Evolutionary conservation across 2,113 vertebrate species (phyloP).

Genomic region (Corapipo altera): DNA sequence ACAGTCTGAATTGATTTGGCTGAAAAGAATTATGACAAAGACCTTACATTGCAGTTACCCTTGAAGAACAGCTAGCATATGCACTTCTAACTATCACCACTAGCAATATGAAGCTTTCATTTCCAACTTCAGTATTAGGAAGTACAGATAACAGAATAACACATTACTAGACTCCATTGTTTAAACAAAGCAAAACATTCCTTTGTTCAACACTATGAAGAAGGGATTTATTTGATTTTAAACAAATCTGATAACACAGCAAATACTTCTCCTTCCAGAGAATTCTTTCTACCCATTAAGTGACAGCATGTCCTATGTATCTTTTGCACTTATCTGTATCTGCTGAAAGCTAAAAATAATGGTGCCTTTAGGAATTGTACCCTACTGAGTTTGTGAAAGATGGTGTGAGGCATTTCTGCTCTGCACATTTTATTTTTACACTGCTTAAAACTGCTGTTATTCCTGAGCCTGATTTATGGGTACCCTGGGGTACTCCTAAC

Average conservation of each 20-base stretch:
- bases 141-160: background rate
- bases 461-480: constrained; percentile 13
- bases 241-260: background rate
- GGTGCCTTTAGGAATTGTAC: constrained; percentile 42
- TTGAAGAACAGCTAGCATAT: background rate
- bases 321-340: background rate
- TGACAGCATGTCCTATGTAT: background rate
- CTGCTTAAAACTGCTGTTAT: constrained; percentile 5
- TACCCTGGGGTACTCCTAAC: background rate
- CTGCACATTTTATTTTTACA: background rate
- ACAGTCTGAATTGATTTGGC: background rate
- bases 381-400: background rate
- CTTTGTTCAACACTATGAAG: background rate
- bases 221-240: background rate
- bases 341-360: constrained; percentile 47
- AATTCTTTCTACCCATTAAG: background rate
- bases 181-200: background rate
- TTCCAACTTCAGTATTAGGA: background rate
- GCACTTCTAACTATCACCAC: background rate
- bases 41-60: background rate
- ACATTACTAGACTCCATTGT: background rate
- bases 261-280: background rate
- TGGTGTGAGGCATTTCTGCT: background rate
- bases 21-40: background rate
- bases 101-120: background rate